Conservation (phyloP, 2,113 vertebrate genomes). For the Scomber japonicus region DNA sequence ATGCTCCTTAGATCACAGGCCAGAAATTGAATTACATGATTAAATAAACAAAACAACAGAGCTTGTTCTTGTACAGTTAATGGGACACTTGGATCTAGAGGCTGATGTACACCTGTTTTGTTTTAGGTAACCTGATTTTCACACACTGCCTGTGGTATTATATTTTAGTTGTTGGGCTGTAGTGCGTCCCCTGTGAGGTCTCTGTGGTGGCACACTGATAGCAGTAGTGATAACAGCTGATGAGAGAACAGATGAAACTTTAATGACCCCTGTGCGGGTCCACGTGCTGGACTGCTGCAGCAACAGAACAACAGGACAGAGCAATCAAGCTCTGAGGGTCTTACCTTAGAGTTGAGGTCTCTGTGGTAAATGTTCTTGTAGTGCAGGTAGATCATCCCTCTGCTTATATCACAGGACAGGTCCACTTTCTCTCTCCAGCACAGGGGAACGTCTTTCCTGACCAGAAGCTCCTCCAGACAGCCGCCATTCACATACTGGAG, state of each 20-base stretch:
- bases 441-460: constrained; percentile 85
- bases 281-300: neutral
- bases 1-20: too few relatives aligned
- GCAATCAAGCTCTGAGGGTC: neutral
- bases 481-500: constrained; percentile 89
- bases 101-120: too few relatives aligned
- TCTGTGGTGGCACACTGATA: neutral
- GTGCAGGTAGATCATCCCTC: constrained; percentile 93
- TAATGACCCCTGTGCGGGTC: neutral
- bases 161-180: neutral
- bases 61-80: too few relatives aligned
- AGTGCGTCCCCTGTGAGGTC: neutral
- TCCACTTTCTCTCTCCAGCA: constrained; percentile 91
- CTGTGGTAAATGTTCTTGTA: constrained; percentile 94
- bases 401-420: constrained; percentile 89
- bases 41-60: too few relatives aligned
- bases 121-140: too few relatives aligned
- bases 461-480: constrained; percentile 90
- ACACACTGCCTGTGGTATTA: neutral
- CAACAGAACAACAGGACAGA: neutral
- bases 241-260: neutral
- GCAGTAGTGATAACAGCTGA: neutral
- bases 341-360: constrained; percentile 92
- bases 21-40: too few relatives aligned
- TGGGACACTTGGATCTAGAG: too few relatives aligned